phyloP scores from a whole-genome alignment of 2,113 vertebrate genomes.

The Trematomus loennbergii region DNA sequence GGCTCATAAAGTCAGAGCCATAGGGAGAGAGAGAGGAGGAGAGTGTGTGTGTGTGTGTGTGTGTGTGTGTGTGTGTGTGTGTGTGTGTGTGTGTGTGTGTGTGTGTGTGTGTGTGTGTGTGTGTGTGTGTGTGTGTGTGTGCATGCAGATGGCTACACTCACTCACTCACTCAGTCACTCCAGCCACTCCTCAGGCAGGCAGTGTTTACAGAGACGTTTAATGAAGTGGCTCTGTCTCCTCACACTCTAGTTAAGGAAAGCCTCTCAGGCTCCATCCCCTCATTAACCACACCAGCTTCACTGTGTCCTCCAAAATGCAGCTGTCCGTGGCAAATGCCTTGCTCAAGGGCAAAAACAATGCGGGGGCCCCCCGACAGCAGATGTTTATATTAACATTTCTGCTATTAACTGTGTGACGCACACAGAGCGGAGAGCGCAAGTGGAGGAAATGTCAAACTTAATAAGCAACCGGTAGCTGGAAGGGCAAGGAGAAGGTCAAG shows the following conservation, averaged over 20 bases:
- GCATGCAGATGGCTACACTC: conserved; percentile 52
- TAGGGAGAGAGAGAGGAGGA: no score
- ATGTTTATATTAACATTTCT: conserved; percentile 38
- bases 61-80: conserved; percentile 16
- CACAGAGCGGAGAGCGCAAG: not conserved
- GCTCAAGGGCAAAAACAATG: conserved; percentile 57
- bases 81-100: no score
- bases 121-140: no score
- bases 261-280: conserved; percentile 37
- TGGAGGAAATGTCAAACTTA: not conserved
- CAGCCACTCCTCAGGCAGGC: conserved; percentile 58
- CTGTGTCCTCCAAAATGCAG: conserved; percentile 41
- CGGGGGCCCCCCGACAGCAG: conserved; percentile 4
- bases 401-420: not conserved
- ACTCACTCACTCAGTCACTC: conserved; percentile 37
- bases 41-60: no score
- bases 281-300: conserved; percentile 54
- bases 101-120: no score
- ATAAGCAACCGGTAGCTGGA: conserved; percentile 9
- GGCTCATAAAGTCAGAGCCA: no score
- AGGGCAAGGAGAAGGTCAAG: conserved; percentile 14
- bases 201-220: conserved; percentile 65
- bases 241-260: conserved; percentile 65
- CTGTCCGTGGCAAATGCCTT: conserved; percentile 60
- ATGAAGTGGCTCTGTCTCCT: conserved; percentile 70